Evolutionary conservation across 2,888 invertebrate species (phyloP).

Genomic region (Lamproptera curius): DNA sequence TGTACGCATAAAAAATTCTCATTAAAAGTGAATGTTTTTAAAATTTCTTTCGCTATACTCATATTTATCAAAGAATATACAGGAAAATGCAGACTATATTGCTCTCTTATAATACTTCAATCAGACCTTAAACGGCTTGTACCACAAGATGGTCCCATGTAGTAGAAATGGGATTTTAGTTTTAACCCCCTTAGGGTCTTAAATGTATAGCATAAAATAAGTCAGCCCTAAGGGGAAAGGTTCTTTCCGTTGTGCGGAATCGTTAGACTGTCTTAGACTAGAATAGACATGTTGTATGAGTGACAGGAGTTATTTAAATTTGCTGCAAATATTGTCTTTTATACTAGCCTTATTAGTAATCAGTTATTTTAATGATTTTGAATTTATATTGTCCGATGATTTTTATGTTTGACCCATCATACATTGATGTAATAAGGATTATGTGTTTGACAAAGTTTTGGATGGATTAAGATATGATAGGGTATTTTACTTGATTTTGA

Average conservation of each 20-base stretch:
- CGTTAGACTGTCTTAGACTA: constrained; percentile 75
- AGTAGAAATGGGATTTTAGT: constrained; percentile 49
- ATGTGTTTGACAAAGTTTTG: no score
- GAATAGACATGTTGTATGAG: constrained; percentile 64
- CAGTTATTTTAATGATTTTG: background rate
- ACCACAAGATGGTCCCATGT: constrained; percentile 64
- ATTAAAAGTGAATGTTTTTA: background rate
- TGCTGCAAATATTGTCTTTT: constrained; percentile 48
- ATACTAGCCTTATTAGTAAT: constrained; percentile 10
- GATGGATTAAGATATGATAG: no score
- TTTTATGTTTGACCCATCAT: no score
- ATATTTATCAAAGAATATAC: constrained; percentile 10
- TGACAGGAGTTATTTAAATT: constrained; percentile 43
- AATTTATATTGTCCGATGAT: constrained; percentile 4
- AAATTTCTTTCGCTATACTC: background rate
- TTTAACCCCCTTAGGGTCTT: constrained; percentile 48
- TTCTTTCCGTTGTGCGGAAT: constrained; percentile 77
- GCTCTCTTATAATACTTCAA: constrained; percentile 39
- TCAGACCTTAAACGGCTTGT: constrained; percentile 49
- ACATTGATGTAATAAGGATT: no score
- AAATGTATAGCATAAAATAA: constrained; percentile 61
- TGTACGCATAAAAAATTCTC: constrained; percentile 1
- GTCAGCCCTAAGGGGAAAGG: constrained; percentile 56
- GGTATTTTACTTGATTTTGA: no score
- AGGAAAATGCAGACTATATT: constrained; percentile 32